These are phyloP conservation scores for Apodemia mormo DNA, from an alignment of 2,888 invertebrate genomes.

Conservation along the genomic window DNA sequence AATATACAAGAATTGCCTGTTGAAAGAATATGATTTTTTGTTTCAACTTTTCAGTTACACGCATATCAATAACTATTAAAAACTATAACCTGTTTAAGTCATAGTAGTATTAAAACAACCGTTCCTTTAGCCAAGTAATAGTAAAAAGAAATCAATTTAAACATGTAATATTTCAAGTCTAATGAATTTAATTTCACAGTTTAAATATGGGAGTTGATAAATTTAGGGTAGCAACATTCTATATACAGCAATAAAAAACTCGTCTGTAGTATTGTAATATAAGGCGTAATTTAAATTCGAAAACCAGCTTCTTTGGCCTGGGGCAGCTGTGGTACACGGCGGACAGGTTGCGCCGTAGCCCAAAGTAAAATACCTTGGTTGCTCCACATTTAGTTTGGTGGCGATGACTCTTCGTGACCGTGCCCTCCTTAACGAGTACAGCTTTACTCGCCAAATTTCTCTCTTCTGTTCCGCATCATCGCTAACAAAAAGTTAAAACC, in stretches of 20 bases:
- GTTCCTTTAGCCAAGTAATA: too few relatives aligned
- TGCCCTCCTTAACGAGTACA: conserved; percentile 74
- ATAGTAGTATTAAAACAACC: too few relatives aligned
- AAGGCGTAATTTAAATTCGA: conserved; percentile 26
- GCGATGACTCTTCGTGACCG: conserved; percentile 79
- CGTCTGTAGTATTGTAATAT: conserved; percentile 12
- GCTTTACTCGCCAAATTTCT: conserved; percentile 76
- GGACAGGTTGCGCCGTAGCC: conserved; percentile 58
- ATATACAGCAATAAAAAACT: conserved; percentile 5
- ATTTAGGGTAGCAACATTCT: conserved; percentile 18
- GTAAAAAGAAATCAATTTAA: too few relatives aligned
- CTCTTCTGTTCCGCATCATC: conserved; percentile 77
- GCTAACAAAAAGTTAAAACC: conserved; percentile 76
- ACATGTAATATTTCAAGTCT: too few relatives aligned
- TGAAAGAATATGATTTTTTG: too few relatives aligned
- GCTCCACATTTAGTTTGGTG: conserved; percentile 75
- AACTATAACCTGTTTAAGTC: too few relatives aligned
- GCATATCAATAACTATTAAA: too few relatives aligned
- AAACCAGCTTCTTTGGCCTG: conserved; percentile 50
- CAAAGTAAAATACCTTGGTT: conserved; percentile 58
- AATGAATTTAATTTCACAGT: not conserved
- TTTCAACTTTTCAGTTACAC: too few relatives aligned
- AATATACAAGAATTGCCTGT: too few relatives aligned
- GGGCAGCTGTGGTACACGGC: conserved; percentile 50
- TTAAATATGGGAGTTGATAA: conserved; percentile 4